Base-by-base conservation (phyloP, 2,888 invertebrate species). In the Coecobrya sp. region DNA sequence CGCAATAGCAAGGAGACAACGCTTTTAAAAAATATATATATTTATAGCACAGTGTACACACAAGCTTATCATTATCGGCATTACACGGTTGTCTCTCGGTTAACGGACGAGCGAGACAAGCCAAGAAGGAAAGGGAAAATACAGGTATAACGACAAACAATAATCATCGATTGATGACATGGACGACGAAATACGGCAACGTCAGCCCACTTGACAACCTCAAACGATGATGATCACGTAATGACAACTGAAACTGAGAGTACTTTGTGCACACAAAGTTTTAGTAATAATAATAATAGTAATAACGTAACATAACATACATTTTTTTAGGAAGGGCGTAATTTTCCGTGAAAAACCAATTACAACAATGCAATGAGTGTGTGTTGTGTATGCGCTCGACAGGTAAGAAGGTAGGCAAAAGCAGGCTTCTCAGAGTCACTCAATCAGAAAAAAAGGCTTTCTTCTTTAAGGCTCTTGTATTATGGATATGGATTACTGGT, bases 311-410 rank as follows among this genome's bases (percentile, higher is more conserved):
- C 22, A 42, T 11, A 11, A 49, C 27, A 76, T 10, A 45, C 16
- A 49, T 49, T 82, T 82, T 36, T 62, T 62, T 88, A 93, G 93
- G 94, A 94, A 94, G 94, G 94, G 94, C 94, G 94, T 94, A 94
- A 94, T 94, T 93, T 93, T 90, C 93, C 94, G 93, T 94, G 94
- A 94, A 94, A 94, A 91, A 73, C 93, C 92, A 94, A 91, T 94
- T 94, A 93, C 73, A 62, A 82, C 82, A 82, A 82, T 82, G 42
- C 59, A 82, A 82, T 52, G 52, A 27, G 45, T 27, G 25, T 49
- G 49, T 10, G 10, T n/a, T 49, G 49, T 55, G 55, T 19, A 19
- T 19, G 10, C 79, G 79, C 79, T 79, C 49, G 52, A 70, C 70
- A 79, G 52, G 25, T 27, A 79, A 16, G 49, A n/a, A n/a, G 49